A percentile compares a stretch with the other conserved stretches of the same genome.
These are phyloP conservation scores for Opisthocomus hoazin DNA, from an alignment of 2,113 vertebrate genomes.

Conservation along the genomic window DNA sequence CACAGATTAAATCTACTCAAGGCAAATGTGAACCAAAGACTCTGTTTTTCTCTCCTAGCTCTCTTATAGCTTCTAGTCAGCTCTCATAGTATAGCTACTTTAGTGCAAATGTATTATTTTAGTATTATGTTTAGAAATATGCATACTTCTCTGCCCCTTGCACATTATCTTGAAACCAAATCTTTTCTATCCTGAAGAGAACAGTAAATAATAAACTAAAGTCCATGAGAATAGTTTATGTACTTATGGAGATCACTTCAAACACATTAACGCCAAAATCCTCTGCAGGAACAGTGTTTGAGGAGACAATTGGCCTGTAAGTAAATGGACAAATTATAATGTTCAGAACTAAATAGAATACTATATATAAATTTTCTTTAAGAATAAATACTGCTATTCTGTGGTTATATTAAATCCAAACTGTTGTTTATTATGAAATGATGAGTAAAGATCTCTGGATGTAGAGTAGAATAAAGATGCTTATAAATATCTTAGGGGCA, in stretches of 20 bases:
- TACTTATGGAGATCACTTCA: not conserved
- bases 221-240: not conserved
- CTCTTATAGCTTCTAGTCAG: not conserved
- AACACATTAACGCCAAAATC: not conserved
- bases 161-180: not conserved
- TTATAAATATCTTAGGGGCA: too few species aligned
- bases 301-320: not conserved
- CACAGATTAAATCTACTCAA: not conserved
- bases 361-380: not conserved
- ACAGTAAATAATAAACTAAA: not conserved
- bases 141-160: not conserved
- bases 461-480: not conserved
- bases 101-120: not conserved
- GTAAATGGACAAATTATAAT: not conserved
- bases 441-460: not conserved
- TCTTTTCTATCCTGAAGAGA: not conserved
- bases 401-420: not conserved
- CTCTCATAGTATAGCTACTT: not conserved
- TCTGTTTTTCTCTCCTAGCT: not conserved
- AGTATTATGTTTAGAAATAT: not conserved
- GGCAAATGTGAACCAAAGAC: not conserved
- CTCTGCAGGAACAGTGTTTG: not conserved
- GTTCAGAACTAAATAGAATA: not conserved
- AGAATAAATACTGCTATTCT: not conserved
- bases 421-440: not conserved